Conservation (phyloP, 2,113 vertebrate species). For the Carassius auratus region DNA sequence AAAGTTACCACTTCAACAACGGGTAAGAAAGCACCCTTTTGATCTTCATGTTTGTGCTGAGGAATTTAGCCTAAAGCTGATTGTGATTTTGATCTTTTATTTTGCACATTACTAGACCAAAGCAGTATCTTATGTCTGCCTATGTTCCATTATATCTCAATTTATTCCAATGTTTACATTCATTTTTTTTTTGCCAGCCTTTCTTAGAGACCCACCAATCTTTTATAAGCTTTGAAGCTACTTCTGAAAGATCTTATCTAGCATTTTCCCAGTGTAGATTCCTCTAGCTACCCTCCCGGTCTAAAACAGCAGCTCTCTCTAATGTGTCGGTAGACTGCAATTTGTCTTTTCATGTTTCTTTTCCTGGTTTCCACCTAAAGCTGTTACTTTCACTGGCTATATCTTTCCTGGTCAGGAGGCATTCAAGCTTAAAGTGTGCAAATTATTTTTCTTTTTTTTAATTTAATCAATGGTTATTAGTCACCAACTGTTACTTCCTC, state of each 20-base stretch:
- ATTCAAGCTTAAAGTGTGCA: slow-evolving; percentile 23
- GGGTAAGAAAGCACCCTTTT: neutral
- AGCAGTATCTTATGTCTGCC: neutral
- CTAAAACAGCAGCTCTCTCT: neutral
- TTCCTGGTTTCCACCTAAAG: slow-evolving; percentile 13
- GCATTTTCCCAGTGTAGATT: neutral
- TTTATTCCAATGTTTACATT: neutral
- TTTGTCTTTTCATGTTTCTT: slow-evolving; percentile 2
- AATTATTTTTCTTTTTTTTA: neutral
- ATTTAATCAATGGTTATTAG: slow-evolving; percentile 33
- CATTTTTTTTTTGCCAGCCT: neutral
- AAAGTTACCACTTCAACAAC: neutral
- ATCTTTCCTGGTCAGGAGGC: neutral
- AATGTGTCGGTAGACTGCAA: neutral
- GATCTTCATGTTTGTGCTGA: neutral
- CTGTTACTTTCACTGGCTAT: neutral
- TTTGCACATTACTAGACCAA: neutral
- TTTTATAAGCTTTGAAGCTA: neutral
- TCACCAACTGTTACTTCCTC: slow-evolving; percentile 29
- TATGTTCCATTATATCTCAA: neutral
- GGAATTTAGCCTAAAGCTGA: neutral
- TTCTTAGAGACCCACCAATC: neutral
- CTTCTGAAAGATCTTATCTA: slow-evolving; percentile 16
- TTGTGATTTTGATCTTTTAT: slow-evolving; percentile 2
- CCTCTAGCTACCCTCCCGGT: neutral